Evolutionary conservation across 2,113 vertebrate species (phyloP), one percentile per base, ranked within the genome.

Genomic region (Numenius arquata): DNA sequence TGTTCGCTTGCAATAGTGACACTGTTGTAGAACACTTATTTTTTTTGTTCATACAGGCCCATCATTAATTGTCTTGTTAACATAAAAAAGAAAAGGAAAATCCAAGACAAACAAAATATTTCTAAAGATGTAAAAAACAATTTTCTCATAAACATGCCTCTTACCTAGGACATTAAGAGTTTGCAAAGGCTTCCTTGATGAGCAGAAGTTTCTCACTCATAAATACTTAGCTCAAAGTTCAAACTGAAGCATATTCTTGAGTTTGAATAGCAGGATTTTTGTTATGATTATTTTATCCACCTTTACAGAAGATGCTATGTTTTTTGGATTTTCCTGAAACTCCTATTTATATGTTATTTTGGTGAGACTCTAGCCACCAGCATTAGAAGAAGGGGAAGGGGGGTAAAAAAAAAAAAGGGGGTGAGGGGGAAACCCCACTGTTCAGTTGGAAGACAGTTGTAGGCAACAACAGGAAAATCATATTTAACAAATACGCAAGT

Each of bases 131-230:
- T 32, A 50, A 68, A 40, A 15, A 88, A 2, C 10, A 7, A 5
- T 53, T 73, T 61, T 70, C 12, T 83, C 12, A 34, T 32, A 26
- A 62, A 45, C 0, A 0, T n/a, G 6, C 5, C 8, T 58, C 3
- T 4, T 82, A 43, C 47, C 18, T 47, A 12, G 11, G 22, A 27
- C 12, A 9, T 85, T 76, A 30, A 15, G 26, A 55, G 25, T 43
- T 65, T 90, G 34, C 7, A 26, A 2, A 63, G 40, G 19, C 67
- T 67, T 85, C 16, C 52, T 63, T 50, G 9, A 11, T 58, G 34
- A 70, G 10, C 6, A 26, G 16, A 82, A 66, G 4, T 71, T 94
- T 79, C 13, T 76, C 1, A 0, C 27, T 89, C 25, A 17, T 12
- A 59, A 55, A 55, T 43, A 3, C 5, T 50, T 58, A 13, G 4